Conservation (phyloP, 2,888 invertebrate species). For the Apamea crenata region DNA sequence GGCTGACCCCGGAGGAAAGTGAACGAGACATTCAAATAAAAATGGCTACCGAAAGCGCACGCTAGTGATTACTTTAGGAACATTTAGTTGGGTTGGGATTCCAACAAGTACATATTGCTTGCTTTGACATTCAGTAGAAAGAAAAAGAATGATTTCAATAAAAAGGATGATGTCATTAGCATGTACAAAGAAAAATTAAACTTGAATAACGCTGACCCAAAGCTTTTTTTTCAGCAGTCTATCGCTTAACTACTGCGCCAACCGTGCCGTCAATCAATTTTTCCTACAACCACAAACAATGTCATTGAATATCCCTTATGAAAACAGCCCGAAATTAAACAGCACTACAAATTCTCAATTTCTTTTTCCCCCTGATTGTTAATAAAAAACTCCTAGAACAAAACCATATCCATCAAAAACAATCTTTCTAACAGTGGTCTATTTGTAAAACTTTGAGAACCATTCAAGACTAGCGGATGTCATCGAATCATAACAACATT, state of each 20-base stretch:
- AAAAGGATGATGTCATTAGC: neutral
- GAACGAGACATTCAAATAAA: neutral
- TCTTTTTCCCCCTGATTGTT: neutral
- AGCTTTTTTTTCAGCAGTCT: too few relatives aligned
- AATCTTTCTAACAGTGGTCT: neutral
- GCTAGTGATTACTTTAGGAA: neutral
- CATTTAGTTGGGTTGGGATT: neutral
- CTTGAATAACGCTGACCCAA: neutral
- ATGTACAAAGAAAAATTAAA: neutral
- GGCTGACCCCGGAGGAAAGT: neutral
- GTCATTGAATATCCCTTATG: neutral
- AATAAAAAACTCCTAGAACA: neutral
- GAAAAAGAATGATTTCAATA: neutral
- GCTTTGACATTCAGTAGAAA: neutral
- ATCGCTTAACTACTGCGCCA: too few relatives aligned
- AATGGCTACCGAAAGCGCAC: neutral
- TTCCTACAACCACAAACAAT: neutral
- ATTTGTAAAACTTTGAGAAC: constrained; percentile 74
- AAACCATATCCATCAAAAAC: neutral
- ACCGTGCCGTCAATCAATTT: too few relatives aligned
- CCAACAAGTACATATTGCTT: neutral
- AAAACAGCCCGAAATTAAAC: neutral
- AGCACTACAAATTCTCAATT: neutral
- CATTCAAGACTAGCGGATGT: constrained; percentile 70
- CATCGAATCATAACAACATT: constrained; percentile 78